Base-by-base conservation (phyloP, 2,113 vertebrate species). In the Mungos mungo region DNA sequence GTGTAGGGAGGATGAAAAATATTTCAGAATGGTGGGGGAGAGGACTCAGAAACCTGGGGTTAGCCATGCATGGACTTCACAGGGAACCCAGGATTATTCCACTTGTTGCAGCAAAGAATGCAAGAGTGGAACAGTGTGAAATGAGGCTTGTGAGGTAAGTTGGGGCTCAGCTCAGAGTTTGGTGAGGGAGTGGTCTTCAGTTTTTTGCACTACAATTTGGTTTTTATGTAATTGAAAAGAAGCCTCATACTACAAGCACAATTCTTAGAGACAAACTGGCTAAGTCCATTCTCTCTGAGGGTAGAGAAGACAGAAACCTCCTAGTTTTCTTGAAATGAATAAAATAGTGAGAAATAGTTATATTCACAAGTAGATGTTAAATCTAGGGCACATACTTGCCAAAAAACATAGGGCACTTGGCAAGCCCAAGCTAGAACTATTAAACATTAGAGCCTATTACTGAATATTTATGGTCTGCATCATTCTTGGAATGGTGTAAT, bases 261-360 rank as follows among this genome's bases (percentile, higher is more conserved):
- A 35, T 60, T n/a, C 47, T 79, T n/a, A 74, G 25, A 87, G 90
- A 93, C 7, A 12, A 89, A 54, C 7, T 52, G 15, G 7, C n/a
- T 90, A 45, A 80, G 27, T 85, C 90, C 85, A 65, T 84, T 92
- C 76, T 69, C 9, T 92, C 38, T 94, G 83, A 77, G 38, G n/a
- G 57, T 3, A 29, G 86, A 95, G 80, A 88, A 96, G 84, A 88
- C 7, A 84, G 65, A 96, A 80, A 90, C 16, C 15, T 80, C 50
- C 95, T 94, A 33, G 13, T 72, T 95, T 90, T 88, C 52, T 85
- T 33, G 6, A 95, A 96, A 47, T 35, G 60, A 94, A 68, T 92
- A 94, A 97, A 95, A 94, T 66, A 11, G 65, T 93, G 92, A 97
- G 94, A 90, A 97, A 96, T 92, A 35, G 88, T 96, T 86, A 95